Percentiles rank a stretch among this genome's conserved stretches.
Conservation (phyloP, 2,113 vertebrate species). For the Laticauda laticaudata region DNA sequence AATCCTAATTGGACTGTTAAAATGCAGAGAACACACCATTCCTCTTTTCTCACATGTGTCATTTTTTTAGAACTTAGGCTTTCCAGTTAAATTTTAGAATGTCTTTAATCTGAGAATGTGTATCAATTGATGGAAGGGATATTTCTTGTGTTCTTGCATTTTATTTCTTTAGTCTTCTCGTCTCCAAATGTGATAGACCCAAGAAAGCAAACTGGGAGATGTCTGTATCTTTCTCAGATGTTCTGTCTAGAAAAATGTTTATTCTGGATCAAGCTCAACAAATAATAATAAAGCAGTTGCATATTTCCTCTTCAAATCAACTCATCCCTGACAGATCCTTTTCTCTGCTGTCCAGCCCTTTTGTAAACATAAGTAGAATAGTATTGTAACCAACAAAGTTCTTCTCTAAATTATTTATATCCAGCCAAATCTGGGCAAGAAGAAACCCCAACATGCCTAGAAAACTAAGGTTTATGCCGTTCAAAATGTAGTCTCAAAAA, state of each 20-base stretch:
- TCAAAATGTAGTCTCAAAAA: not conserved
- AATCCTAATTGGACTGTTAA: not conserved
- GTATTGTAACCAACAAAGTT: not conserved
- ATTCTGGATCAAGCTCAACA: not conserved
- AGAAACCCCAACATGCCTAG: not conserved
- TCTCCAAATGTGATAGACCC: not conserved
- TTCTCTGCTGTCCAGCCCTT: not conserved
- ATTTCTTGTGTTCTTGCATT: not conserved
- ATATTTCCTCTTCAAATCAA: not conserved
- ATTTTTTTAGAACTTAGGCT: not conserved
- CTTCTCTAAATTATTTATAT: not conserved
- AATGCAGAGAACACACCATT: not conserved
- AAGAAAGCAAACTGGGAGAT: not conserved
- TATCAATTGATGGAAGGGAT: not conserved
- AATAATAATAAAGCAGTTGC: not conserved
- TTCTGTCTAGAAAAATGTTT: not conserved
- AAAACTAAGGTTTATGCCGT: not conserved
- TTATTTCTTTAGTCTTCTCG: not conserved
- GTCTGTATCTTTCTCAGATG: not conserved
- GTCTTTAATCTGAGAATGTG: not conserved
- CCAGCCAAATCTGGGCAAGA: not conserved
- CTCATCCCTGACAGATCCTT: not conserved
- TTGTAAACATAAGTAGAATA: not conserved
- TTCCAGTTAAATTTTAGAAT: not conserved
- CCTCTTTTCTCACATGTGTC: not conserved